Evolutionary conservation across 2,113 vertebrate genomes (phyloP), one percentile per base, ranked within the genome.

Genomic region (Picathartes gymnocephalus): DNA sequence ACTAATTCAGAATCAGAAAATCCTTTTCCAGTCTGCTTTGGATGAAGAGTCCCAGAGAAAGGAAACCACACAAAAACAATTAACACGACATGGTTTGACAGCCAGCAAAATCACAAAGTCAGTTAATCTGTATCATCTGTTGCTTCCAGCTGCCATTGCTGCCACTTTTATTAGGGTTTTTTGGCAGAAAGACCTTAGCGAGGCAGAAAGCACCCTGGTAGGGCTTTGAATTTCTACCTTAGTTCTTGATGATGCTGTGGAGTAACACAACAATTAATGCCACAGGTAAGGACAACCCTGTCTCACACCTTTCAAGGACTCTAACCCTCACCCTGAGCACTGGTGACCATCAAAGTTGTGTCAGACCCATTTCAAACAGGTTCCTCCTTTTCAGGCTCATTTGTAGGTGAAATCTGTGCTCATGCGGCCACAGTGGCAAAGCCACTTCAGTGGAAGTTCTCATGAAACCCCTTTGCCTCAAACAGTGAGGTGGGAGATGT

Each of bases 271-370:
- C 10, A 39, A 15, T 45, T 54, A 42, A 15, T 47, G 51, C 48
- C 30, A 20, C 1, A 1, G 44, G 16, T 35, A 51, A 37, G 7
- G 19, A 37, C 0, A 3, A 27, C 28, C 37, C 62, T 51, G 17
- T 44, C 62, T n/a, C 42, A 35, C 20, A 25, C 8, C 24, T 57
- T 74, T 62, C 35, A 44, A 60, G 40, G 23, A 31, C 28, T 68
- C 22, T 42, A 73, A 3, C 33, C 12, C 30, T 48, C 42, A 44
- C 11, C 60, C 25, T 4, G 16, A 80, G 10, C 18, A 39, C 11
- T 51, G 27, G 10, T 39, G 35, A 28, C 58, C 27, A 47, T 20
- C 13, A 50, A 71, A 69, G 15, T 17, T 69, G 27, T 22, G 51
- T 53, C 44, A 80, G 40, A 28, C n/a, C 18, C 33, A 17, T 25